Evolutionary conservation across 92 coral and sea anemone genomes (phyloP), one percentile per base, ranked within the genome.

Genomic region (Siderastrea radians): DNA sequence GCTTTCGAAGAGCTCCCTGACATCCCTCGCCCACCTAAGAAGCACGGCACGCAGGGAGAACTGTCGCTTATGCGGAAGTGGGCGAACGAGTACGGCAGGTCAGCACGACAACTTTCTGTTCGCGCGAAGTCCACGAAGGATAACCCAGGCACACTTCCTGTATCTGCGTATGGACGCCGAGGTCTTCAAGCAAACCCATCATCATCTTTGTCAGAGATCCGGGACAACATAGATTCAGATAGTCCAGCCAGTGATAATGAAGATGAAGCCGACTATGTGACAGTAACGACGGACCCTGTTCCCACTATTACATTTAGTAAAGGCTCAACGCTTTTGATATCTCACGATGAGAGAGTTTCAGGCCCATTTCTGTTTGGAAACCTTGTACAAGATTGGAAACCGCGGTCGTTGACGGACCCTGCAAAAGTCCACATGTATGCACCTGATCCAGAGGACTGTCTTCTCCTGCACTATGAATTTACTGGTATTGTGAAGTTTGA

Each of bases 381-480:
- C 70, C 70, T 86, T 67, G 77, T 79, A 19, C 90, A 86, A 70
- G 84, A 86, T 50, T 86, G 84, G 90, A 86, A 58, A 73, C 79
- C 90, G 14, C 67, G 70, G 48, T n/a, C 48, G 61, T 54, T 73
- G 71, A 87, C 63, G 58, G 68, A 87, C 77, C 62, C 72, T 15
- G 79, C 74, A 54, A 86, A 62, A 86, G 78, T 62, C 74, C 85
- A 79, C 43, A 67, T 86, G 0, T 86, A 87, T 16, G 69, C 86
- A 67, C 85, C 86, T 59, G 86, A 79, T 62, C 62, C 90, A 57
- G 90, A 87, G 74, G 86, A 87, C 79, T 79, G 90, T 87, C 58
- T 87, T 61, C 57, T 87, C 74, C 84, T 80, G 6, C 81, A 87
- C 50, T 80, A 87, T 54, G 86, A 87, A 51, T 87, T 87, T 70